phyloP scores from a whole-genome alignment of 2,888 invertebrate genomes.

The Philonicus albiceps region DNA sequence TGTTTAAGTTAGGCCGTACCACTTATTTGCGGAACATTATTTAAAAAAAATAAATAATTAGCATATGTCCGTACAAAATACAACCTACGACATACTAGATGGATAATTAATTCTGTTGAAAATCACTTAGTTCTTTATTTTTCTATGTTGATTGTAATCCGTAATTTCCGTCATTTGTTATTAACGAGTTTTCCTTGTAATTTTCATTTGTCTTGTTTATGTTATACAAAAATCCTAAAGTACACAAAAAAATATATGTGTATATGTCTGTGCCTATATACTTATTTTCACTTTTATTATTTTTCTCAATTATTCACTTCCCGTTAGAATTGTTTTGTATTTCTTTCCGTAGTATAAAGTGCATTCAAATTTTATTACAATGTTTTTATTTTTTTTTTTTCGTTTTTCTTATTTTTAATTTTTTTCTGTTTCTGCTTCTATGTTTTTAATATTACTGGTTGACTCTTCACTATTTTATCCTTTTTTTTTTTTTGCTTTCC shows the following conservation, averaged over 20 bases:
- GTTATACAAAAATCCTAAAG: constrained; percentile 37
- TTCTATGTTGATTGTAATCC: neutral
- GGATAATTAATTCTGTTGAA: neutral
- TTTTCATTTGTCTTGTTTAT: constrained; percentile 39
- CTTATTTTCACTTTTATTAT: neutral
- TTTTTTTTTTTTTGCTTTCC: neutral
- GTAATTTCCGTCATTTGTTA: neutral
- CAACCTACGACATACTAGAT: neutral
- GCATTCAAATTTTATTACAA: constrained; percentile 30
- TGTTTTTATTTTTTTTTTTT: constrained; percentile 37
- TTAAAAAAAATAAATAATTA: neutral
- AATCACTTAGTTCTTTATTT: neutral
- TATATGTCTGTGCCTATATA: constrained; percentile 35
- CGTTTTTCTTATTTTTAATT: too few relatives aligned
- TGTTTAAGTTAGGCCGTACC: neutral
- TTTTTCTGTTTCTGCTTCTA: constrained; percentile 48
- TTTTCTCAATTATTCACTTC: neutral
- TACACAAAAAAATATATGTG: constrained; percentile 41
- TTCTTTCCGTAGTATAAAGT: constrained; percentile 32
- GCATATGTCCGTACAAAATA: neutral
- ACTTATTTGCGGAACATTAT: neutral
- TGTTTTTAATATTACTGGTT: neutral
- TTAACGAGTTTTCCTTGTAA: neutral
- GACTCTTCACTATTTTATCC: neutral
- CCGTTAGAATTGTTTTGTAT: constrained; percentile 21